These are phyloP conservation scores for Ceratina japonica DNA, from an alignment of 1,140 invertebrate genomes.

Conservation along the genomic window DNA sequence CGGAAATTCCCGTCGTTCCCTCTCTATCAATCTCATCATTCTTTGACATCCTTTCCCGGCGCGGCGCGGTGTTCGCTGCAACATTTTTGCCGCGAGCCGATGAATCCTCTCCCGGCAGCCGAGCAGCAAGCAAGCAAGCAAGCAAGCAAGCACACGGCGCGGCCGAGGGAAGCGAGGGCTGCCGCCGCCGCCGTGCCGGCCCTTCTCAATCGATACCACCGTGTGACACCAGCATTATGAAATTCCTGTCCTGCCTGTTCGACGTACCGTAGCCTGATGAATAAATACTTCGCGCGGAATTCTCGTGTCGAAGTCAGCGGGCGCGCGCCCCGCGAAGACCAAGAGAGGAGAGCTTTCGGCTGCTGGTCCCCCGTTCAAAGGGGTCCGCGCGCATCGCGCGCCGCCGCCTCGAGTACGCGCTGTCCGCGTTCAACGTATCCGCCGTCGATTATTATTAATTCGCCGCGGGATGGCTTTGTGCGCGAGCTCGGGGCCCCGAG, in stretches of 20 bases:
- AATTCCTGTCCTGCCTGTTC: slow-evolving; percentile 58
- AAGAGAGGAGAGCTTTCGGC: neutral
- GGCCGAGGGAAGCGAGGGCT: neutral
- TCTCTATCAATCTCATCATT: slow-evolving; percentile 40
- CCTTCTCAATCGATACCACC: slow-evolving; percentile 52
- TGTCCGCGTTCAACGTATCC: slow-evolving; percentile 12
- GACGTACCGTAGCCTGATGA: slow-evolving; percentile 58
- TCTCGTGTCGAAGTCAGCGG: slow-evolving; percentile 51
- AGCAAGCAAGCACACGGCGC: no score
- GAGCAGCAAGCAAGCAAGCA: no score
- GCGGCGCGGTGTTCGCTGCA: slow-evolving; percentile 21
- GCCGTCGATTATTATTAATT: slow-evolving; percentile 4
- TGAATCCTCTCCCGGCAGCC: neutral
- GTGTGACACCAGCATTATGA: slow-evolving; percentile 62
- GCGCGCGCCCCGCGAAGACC: slow-evolving; percentile 39
- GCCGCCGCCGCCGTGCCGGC: neutral
- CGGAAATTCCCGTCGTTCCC: slow-evolving; percentile 40
- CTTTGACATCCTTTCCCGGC: slow-evolving; percentile 44
- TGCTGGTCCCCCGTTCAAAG: slow-evolving; percentile 9
- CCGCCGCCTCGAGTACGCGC: no score
- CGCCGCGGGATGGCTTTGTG: neutral
- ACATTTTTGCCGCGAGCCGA: slow-evolving; percentile 47
- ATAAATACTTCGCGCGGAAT: slow-evolving; percentile 63
- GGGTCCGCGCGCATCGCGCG: slow-evolving; percentile 2
- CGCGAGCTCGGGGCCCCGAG: no score